phyloP scores from a whole-genome alignment of 2,113 vertebrate genomes.

The Anhinga rufa region DNA sequence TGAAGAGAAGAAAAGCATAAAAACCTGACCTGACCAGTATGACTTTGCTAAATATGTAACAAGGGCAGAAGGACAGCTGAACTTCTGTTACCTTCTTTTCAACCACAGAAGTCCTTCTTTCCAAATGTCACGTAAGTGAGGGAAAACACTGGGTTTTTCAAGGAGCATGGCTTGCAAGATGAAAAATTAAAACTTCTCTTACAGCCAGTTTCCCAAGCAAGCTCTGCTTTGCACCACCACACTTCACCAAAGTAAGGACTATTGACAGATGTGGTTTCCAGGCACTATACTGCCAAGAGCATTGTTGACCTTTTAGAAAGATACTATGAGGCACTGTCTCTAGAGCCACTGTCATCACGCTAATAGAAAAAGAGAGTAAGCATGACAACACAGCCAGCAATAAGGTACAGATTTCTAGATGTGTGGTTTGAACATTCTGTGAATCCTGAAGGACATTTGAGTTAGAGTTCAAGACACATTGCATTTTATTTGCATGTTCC shows the following conservation, averaged over 20 bases:
- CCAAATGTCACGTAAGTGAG: background rate
- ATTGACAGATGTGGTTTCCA: background rate
- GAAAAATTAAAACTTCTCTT: background rate
- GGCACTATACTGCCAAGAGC: background rate
- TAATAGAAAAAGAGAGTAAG: background rate
- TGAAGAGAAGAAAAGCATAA: background rate
- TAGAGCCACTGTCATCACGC: background rate
- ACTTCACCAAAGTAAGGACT: background rate
- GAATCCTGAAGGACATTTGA: background rate
- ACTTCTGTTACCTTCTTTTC: background rate
- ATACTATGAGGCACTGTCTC: background rate
- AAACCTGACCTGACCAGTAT: background rate
- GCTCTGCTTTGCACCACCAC: background rate
- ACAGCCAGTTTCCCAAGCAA: background rate
- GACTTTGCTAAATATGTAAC: background rate
- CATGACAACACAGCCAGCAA: background rate
- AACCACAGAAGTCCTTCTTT: background rate
- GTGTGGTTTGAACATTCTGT: background rate
- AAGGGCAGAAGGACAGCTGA: background rate
- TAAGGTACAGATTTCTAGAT: background rate
- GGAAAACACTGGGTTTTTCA: background rate
- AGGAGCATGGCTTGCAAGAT: background rate
- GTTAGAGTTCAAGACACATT: background rate
- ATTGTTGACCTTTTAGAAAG: background rate
- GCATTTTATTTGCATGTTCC: background rate